Evolutionary conservation across 2,113 vertebrate species (phyloP), one percentile per base, ranked within the genome.

Genomic region (Myiagra hebetior): DNA sequence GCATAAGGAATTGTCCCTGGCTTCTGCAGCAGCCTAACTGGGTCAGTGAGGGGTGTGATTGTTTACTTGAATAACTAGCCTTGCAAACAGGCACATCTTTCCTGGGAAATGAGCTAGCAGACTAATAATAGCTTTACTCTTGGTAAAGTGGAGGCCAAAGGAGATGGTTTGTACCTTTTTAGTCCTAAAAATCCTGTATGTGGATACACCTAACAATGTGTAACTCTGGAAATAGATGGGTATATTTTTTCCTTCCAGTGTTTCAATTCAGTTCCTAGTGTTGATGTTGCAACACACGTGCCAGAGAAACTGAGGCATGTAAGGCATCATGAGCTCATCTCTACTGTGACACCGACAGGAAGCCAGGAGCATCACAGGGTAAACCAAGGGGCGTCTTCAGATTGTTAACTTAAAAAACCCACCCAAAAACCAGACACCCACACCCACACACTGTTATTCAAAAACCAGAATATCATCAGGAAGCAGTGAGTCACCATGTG

Each of bases 361-460:
- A 94, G 37, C 64, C 86, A 59, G 50, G 53, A 95, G 56, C 49
- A 79, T 76, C 78, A 35, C n/a, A 6, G 53, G n/a, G 72, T 81
- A 82, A 96, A 75, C 53, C 60, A 46, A 91, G 77, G 91, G 83
- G 70, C 1, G 47, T 91, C 88, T 91, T 86, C 78, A 93, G 91
- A 95, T 94, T 16, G 44, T 93, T 96, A 95, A 95, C 92, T 83
- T 74, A 59, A 91, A 56, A 93, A 93, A 76, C 31, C 85, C 93
- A 82, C 89, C 89, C 83, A 41, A 90, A 96, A 44, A 5, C 8
- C 75, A 93, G 86, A 55, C 33, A 50, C 30, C 92, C 96, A 97
- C 93, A 91, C 90, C 93, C 95, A 90, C 95, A 90, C 9, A 15
- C 30, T 95, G 95, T 94, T 95, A 70, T 81, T 97, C 44, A 93